Conservation (phyloP, 1,140 invertebrate species). For the Temnothorax curvispinosus region DNA sequence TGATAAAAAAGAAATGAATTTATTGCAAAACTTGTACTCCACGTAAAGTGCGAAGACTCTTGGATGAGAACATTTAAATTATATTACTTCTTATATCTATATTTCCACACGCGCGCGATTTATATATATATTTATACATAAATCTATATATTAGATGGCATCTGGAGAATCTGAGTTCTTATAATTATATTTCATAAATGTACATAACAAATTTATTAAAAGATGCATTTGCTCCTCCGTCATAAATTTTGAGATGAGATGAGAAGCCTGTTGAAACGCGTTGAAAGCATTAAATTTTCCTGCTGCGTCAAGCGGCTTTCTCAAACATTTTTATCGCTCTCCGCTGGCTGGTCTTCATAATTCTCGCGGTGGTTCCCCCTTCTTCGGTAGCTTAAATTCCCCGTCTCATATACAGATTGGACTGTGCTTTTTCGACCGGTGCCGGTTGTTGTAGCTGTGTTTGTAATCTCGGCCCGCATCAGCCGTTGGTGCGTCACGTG, state of each 20-base stretch:
- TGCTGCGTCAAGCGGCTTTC: constrained; percentile 13
- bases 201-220: neutral
- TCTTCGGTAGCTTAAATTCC: neutral
- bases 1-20: neutral
- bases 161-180: neutral
- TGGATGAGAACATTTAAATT: neutral
- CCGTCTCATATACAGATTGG: neutral
- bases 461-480: constrained; percentile 1
- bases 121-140: neutral
- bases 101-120: neutral
- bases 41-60: neutral
- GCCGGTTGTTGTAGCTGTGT: neutral
- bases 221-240: neutral
- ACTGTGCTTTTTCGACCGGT: neutral
- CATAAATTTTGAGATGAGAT: neutral
- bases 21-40: neutral
- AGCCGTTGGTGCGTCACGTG: neutral
- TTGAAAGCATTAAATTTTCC: constrained; percentile 38
- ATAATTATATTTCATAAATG: neutral
- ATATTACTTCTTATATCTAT: neutral
- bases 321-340: constrained; percentile 45
- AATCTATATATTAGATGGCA: neutral
- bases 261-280: constrained; percentile 3
- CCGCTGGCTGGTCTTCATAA: constrained; percentile 8
- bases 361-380: neutral